Conservation (phyloP, 1,140 invertebrate species). For the Drosophila kanapiae region DNA sequence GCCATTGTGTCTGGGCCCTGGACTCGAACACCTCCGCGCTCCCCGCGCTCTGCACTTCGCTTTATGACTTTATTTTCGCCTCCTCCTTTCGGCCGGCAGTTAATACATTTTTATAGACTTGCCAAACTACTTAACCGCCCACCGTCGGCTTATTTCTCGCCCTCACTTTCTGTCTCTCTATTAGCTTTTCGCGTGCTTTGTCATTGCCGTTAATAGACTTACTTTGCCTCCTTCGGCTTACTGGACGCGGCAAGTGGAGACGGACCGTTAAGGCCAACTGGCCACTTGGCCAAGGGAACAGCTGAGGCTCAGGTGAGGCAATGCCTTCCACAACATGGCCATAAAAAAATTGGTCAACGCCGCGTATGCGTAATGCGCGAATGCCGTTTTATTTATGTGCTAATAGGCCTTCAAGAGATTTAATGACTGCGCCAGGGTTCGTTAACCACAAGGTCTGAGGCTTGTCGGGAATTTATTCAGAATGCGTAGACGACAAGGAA, state of each 20-base stretch:
- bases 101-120: conserved; percentile 82
- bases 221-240: conserved; percentile 46
- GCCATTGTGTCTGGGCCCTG: conserved; percentile 44
- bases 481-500: neutral
- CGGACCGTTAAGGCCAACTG: conserved; percentile 61
- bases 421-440: conserved; percentile 1
- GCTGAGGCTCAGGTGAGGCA: conserved; percentile 47
- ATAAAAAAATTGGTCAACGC: conserved; percentile 58
- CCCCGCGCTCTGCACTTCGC: conserved; percentile 29
- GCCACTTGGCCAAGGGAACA: conserved; percentile 55
- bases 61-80: conserved; percentile 81
- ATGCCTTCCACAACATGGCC: conserved; percentile 6
- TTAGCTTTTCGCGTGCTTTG: conserved; percentile 82
- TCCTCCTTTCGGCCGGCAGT: conserved; percentile 59
- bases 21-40: conserved; percentile 19
- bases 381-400: conserved; percentile 50
- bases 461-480: neutral
- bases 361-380: conserved; percentile 69
- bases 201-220: conserved; percentile 83
- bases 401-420: conserved; percentile 18
- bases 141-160: conserved; percentile 5
- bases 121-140: conserved; percentile 63
- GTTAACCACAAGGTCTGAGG: neutral
- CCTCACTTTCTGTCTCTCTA: conserved; percentile 62
- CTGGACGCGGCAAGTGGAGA: conserved; percentile 9